A percentile compares a stretch with the other conserved stretches of the same genome.
These are phyloP conservation scores for Lindbergichthys nudifrons DNA, from an alignment of 2,797 vertebrate genomes.

Conservation along the genomic window DNA sequence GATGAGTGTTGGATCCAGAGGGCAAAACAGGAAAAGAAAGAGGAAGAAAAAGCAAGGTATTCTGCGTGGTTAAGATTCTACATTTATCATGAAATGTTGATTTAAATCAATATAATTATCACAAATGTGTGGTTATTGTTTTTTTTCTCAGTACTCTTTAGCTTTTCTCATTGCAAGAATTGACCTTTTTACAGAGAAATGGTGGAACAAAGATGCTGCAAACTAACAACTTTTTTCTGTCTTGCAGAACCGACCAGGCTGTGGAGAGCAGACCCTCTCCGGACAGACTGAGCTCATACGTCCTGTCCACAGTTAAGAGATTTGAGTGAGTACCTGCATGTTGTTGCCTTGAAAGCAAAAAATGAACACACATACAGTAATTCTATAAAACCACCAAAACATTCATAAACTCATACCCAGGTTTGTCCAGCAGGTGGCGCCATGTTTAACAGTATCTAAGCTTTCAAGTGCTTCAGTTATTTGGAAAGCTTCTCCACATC, in stretches of 20 bases:
- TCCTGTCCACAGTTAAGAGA: conserved; percentile 57
- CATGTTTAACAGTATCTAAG: background rate
- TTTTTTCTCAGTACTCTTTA: background rate
- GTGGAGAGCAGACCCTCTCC: conserved; percentile 13
- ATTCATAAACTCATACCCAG: background rate
- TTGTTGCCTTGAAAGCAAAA: background rate
- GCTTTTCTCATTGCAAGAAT: background rate
- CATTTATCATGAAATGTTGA: background rate
- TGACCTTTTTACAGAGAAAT: no score
- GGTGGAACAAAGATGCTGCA: background rate
- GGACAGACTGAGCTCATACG: conserved; percentile 37
- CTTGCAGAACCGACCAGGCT: conserved; percentile 15
- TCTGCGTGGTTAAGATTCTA: background rate
- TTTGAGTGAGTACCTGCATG: conserved; percentile 72
- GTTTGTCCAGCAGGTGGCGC: conserved; percentile 6
- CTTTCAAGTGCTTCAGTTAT: background rate
- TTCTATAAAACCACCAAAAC: background rate
- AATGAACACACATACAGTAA: no score
- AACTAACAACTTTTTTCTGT: conserved; percentile 12
- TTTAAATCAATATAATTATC: background rate
- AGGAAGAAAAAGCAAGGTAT: conserved; percentile 40
- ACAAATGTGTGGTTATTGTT: background rate
- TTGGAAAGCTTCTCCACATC: background rate
- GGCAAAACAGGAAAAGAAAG: background rate
- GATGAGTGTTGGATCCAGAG: conserved; percentile 78